Conservation (phyloP, 1,140 invertebrate genomes). For the Hycleus phaleratus region DNA sequence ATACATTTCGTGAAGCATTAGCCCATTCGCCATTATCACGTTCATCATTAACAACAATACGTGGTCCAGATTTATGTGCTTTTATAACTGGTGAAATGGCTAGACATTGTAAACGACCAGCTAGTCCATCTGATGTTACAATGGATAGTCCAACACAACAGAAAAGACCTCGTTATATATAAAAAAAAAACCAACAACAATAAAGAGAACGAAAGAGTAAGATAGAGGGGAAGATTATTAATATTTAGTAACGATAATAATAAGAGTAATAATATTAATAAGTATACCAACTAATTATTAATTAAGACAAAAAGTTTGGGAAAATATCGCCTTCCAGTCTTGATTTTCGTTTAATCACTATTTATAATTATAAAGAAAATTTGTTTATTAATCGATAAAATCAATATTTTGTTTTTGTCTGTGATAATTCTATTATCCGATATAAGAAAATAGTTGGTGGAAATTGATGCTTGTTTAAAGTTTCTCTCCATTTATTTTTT, state of each 20-base stretch:
- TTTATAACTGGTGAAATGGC: slow-evolving; percentile 72
- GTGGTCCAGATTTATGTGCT: slow-evolving; percentile 57
- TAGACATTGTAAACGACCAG: slow-evolving; percentile 64
- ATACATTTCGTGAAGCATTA: slow-evolving; percentile 70
- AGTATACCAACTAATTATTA: too few species aligned
- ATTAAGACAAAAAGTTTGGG: too few species aligned
- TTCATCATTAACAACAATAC: slow-evolving; percentile 29
- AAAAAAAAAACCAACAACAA: slow-evolving; percentile 9
- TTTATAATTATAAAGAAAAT: neutral
- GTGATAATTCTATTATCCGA: neutral
- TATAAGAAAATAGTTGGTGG: slow-evolving; percentile 3
- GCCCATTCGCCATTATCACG: slow-evolving; percentile 49
- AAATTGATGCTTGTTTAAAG: slow-evolving; percentile 1
- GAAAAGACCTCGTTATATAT: slow-evolving; percentile 48
- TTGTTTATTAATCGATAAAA: neutral
- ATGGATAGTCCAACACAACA: slow-evolving; percentile 48
- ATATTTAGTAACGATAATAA: slow-evolving; percentile 3
- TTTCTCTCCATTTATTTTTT: neutral
- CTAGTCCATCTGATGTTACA: slow-evolving; percentile 48
- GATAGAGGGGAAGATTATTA: neutral
- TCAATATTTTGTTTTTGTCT: neutral
- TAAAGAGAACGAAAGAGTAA: neutral
- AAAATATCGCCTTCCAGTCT: neutral
- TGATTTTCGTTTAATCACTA: neutral
- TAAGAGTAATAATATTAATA: neutral